These are phyloP conservation scores for Myopa tessellatipennis DNA, from an alignment of 2,888 invertebrate genomes.

Conservation along the genomic window DNA sequence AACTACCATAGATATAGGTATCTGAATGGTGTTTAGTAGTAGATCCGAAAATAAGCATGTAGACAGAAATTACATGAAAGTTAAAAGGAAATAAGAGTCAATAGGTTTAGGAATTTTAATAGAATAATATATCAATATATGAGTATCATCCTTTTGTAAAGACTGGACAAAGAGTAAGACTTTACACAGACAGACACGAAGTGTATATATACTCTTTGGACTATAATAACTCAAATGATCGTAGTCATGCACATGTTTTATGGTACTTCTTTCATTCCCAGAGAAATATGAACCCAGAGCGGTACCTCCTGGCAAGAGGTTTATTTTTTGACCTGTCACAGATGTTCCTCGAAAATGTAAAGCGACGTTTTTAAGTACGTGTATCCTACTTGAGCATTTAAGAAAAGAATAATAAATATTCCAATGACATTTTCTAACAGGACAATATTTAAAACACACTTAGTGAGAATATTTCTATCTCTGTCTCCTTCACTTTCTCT, in stretches of 20 bases:
- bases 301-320: background rate
- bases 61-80: too few relatives aligned
- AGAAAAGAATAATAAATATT: background rate
- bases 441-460: background rate
- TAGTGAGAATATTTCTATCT: background rate
- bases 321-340: background rate
- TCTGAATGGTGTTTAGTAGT: too few relatives aligned
- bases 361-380: conserved; percentile 19
- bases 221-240: too few relatives aligned
- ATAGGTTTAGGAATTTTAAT: too few relatives aligned
- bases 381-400: background rate
- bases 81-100: too few relatives aligned
- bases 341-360: background rate
- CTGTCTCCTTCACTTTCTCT: conserved; percentile 5
- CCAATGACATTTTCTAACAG: background rate
- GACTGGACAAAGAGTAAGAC: too few relatives aligned
- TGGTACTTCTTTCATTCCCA: background rate
- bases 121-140: too few relatives aligned
- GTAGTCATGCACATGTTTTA: background rate
- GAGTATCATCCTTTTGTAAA: too few relatives aligned
- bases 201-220: too few relatives aligned
- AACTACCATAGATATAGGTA: background rate
- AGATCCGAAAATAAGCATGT: too few relatives aligned
- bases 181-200: too few relatives aligned
- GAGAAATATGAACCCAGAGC: background rate